phyloP scores from a whole-genome alignment of 2,113 vertebrate species.

The Xenopus borealis region DNA sequence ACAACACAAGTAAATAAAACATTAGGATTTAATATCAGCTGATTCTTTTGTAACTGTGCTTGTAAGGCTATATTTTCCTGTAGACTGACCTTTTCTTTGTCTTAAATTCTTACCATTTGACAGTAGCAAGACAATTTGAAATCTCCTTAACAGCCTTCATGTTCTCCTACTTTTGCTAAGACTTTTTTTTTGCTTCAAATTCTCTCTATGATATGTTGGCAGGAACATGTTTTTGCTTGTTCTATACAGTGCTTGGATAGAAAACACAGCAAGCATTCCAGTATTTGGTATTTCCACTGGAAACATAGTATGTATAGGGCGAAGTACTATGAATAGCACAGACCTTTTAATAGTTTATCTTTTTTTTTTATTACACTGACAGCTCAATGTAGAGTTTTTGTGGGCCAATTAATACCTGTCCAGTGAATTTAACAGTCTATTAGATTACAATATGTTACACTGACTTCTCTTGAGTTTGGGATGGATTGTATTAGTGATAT shows the following conservation, averaged over 20 bases:
- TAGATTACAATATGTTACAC: slow-evolving; percentile 17
- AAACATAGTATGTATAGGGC: background rate
- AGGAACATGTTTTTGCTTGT: background rate
- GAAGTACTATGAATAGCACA: background rate
- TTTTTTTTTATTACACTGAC: background rate
- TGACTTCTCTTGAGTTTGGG: background rate
- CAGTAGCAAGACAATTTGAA: background rate
- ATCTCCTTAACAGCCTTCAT: background rate
- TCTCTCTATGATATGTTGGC: background rate
- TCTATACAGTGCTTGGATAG: background rate
- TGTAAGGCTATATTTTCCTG: background rate
- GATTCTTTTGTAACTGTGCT: background rate
- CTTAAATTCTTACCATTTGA: background rate
- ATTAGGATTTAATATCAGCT: background rate
- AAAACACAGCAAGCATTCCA: background rate
- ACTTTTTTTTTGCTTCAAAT: background rate
- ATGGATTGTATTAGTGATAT: slow-evolving; percentile 17
- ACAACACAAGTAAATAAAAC: slow-evolving; percentile 70
- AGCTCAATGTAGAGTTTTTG: background rate
- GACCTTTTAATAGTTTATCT: background rate
- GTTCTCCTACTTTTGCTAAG: background rate
- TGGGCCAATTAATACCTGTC: slow-evolving; percentile 9
- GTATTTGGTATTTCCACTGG: background rate
- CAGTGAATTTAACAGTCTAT: slow-evolving; percentile 16
- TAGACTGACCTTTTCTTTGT: background rate